A percentile compares a stretch with the other conserved stretches of the same genome.
phyloP scores from a whole-genome alignment of 2,888 invertebrate genomes.

The Pherbina coryleti region DNA sequence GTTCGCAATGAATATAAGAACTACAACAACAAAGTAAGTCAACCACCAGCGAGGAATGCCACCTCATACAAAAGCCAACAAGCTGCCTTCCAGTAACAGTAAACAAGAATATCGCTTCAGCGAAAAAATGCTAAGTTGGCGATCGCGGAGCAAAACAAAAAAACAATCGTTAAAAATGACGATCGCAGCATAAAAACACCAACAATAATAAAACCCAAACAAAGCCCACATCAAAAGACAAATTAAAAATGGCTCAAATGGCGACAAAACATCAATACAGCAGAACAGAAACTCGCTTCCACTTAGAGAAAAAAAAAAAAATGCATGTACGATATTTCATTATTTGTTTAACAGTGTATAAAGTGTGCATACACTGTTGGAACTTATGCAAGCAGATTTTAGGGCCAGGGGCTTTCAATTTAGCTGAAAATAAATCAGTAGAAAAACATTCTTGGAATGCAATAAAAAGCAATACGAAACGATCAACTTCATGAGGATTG shows the following conservation, averaged over 20 bases:
- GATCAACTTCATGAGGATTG: not conserved
- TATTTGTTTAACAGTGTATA: not conserved
- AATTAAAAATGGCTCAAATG: conserved; percentile 24
- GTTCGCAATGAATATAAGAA: not conserved
- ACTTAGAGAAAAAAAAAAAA: not conserved
- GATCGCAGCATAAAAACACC: conserved; percentile 9
- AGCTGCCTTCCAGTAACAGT: not conserved
- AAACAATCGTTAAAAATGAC: conserved; percentile 11
- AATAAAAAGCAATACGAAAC: not conserved
- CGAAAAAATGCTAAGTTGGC: conserved; percentile 33
- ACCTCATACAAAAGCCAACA: conserved; percentile 41
- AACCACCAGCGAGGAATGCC: conserved; percentile 67
- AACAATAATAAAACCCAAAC: not conserved
- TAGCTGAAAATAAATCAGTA: not conserved
- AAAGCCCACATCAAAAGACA: not conserved
- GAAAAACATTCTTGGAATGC: not conserved
- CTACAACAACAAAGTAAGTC: conserved; percentile 58
- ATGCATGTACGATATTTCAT: not conserved
- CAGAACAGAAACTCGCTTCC: not conserved
- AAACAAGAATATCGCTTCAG: not conserved
- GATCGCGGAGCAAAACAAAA: conserved; percentile 16
- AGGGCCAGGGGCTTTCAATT: not conserved
- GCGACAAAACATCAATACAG: conserved; percentile 6
- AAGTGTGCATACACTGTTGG: not conserved
- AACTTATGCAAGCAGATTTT: not conserved